Conservation (phyloP, 2,888 invertebrate species). For the Lochmaea crataegi region DNA sequence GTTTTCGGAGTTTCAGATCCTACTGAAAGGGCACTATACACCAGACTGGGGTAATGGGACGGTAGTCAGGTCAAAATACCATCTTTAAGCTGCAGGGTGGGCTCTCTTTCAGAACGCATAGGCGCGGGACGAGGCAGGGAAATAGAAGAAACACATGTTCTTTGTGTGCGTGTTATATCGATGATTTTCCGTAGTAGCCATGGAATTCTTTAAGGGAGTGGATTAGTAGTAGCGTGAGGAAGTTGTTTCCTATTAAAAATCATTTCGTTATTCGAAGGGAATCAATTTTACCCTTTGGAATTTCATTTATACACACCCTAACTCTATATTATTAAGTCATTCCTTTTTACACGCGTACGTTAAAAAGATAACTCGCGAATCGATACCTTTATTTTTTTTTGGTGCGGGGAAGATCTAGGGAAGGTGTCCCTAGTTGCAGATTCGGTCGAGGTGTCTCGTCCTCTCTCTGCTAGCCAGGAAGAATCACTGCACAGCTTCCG, state of each 20-base stretch:
- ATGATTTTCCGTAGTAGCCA: constrained; percentile 23
- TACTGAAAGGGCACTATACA: constrained; percentile 44
- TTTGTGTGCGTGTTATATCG: constrained; percentile 30
- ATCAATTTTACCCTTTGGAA: constrained; percentile 25
- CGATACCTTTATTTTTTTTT: too few species aligned
- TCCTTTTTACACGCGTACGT: neutral
- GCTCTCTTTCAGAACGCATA: constrained; percentile 30
- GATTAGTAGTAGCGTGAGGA: constrained; percentile 28
- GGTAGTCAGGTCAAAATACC: constrained; percentile 55
- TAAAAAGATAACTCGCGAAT: too few species aligned
- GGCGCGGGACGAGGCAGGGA: constrained; percentile 25
- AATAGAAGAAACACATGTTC: constrained; percentile 36
- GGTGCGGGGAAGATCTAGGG: too few species aligned
- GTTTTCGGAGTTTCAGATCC: constrained; percentile 33
- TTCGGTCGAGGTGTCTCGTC: too few species aligned
- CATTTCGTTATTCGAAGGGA: constrained; percentile 22
- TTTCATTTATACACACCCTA: constrained; percentile 17
- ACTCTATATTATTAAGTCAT: neutral
- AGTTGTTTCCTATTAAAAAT: constrained; percentile 25
- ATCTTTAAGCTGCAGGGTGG: constrained; percentile 49
- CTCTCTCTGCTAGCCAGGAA: too few species aligned
- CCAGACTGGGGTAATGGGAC: constrained; percentile 48
- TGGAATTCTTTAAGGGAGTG: constrained; percentile 28
- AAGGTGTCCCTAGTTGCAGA: too few species aligned
- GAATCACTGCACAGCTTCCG: too few species aligned